Conservation (phyloP, 2,113 vertebrate species). For the Nipponia nippon region DNA sequence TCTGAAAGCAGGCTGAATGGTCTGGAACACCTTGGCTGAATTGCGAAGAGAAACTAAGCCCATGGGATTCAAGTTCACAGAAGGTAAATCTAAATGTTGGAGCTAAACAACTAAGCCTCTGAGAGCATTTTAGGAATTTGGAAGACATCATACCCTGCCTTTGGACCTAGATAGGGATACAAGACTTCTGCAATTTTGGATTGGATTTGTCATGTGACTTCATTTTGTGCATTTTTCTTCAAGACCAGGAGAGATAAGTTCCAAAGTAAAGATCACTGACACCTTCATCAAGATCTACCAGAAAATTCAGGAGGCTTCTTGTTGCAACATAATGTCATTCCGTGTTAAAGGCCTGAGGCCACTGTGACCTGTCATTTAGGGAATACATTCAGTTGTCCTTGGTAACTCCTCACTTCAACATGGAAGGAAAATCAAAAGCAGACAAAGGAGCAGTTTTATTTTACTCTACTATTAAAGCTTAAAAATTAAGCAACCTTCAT, state of each 20-base stretch:
- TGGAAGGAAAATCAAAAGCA: not conserved
- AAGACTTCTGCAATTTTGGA: not conserved
- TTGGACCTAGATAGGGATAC: not conserved
- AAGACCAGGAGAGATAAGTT: not conserved
- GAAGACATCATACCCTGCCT: not conserved
- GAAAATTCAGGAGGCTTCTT: not conserved
- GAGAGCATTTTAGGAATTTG: not conserved
- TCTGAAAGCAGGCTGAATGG: not conserved
- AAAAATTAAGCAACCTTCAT: not conserved
- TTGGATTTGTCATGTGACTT: not conserved
- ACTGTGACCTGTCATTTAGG: not conserved
- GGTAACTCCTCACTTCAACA: not conserved
- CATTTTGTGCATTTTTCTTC: not conserved
- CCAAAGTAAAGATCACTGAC: not conserved
- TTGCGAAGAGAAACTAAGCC: not conserved
- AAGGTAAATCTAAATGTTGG: not conserved
- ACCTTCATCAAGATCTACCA: not conserved
- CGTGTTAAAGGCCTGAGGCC: not conserved
- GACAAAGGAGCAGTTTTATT: not conserved
- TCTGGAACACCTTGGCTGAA: not conserved
- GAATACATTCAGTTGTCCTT: not conserved
- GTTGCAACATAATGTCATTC: not conserved
- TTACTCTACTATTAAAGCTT: not conserved
- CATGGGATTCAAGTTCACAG: not conserved
- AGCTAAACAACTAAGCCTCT: not conserved